A percentile compares a stretch with the other conserved stretches of the same genome.
Evolutionary conservation across 2,888 invertebrate genomes (phyloP).

Genomic region (Spodoptera picta): DNA sequence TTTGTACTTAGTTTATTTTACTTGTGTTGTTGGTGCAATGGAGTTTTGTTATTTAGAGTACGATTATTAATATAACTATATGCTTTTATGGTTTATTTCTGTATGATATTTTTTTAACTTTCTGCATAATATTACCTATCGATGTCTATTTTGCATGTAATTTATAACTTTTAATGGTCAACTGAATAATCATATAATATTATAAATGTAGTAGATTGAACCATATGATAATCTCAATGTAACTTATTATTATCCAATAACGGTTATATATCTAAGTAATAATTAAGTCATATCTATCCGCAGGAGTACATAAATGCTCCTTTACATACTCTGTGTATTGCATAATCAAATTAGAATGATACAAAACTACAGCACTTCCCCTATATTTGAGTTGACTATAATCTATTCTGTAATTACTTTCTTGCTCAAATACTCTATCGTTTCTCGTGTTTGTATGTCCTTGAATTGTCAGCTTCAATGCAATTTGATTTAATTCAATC

Average conservation of each 20-base stretch:
- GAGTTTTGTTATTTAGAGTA: slow-evolving; percentile 70
- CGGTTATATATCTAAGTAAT: slow-evolving; percentile 6
- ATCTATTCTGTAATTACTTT: no score
- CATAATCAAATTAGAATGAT: slow-evolving; percentile 10
- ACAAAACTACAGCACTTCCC: slow-evolving; percentile 10
- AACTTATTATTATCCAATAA: slow-evolving; percentile 7
- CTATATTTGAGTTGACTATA: slow-evolving; percentile 33
- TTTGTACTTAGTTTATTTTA: slow-evolving; percentile 79
- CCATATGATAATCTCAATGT: slow-evolving; percentile 24
- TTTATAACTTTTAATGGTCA: slow-evolving; percentile 22
- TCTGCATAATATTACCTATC: slow-evolving; percentile 40
- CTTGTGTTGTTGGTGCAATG: slow-evolving; percentile 71
- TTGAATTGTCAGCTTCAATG: neutral
- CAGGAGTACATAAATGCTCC: neutral
- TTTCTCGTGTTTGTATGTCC: no score
- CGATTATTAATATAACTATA: slow-evolving; percentile 49
- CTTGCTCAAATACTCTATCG: no score
- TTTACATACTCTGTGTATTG: neutral
- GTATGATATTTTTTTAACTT: slow-evolving; percentile 34
- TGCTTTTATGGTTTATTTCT: slow-evolving; percentile 24
- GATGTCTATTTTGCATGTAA: slow-evolving; percentile 31
- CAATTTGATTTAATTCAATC: slow-evolving; percentile 15
- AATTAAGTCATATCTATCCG: slow-evolving; percentile 5
- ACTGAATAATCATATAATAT: slow-evolving; percentile 26
- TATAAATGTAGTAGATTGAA: slow-evolving; percentile 25